These are phyloP conservation scores for Okapia johnstoni DNA, from an alignment of 2,113 vertebrate genomes.

Conservation along the genomic window DNA sequence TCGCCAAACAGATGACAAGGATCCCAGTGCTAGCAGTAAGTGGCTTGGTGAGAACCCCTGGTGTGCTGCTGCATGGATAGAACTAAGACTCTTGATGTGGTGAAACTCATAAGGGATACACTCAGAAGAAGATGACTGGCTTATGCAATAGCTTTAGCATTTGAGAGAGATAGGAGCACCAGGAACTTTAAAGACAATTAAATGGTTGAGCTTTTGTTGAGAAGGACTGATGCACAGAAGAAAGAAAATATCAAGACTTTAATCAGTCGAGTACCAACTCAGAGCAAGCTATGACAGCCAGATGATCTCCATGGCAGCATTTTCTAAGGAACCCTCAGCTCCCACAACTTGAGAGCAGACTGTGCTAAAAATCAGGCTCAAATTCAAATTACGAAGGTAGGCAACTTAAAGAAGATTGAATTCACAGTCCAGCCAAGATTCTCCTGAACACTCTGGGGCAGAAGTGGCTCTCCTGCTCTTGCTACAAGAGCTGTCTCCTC, in stretches of 20 bases:
- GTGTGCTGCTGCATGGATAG: background rate
- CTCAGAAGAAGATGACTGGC: background rate
- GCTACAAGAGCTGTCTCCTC: background rate
- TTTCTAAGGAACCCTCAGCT: background rate
- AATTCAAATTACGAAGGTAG: background rate
- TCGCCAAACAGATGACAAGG: background rate
- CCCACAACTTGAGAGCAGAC: background rate
- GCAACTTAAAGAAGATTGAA: background rate
- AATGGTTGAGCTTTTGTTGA: background rate
- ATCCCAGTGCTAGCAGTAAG: background rate
- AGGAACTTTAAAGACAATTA: background rate
- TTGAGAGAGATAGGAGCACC: background rate
- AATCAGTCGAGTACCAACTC: background rate
- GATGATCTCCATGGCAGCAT: background rate
- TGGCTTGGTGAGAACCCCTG: background rate
- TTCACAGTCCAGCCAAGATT: background rate
- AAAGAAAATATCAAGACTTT: background rate
- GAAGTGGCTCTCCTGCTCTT: background rate
- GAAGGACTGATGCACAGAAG: background rate
- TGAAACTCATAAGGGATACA: background rate
- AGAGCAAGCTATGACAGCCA: background rate
- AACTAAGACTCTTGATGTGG: background rate
- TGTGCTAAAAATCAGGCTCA: background rate
- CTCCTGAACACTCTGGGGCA: background rate
- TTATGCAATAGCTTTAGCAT: background rate